phyloP scores from a whole-genome alignment of 2,797 vertebrate species.

The Cottoperca gobio region DNA sequence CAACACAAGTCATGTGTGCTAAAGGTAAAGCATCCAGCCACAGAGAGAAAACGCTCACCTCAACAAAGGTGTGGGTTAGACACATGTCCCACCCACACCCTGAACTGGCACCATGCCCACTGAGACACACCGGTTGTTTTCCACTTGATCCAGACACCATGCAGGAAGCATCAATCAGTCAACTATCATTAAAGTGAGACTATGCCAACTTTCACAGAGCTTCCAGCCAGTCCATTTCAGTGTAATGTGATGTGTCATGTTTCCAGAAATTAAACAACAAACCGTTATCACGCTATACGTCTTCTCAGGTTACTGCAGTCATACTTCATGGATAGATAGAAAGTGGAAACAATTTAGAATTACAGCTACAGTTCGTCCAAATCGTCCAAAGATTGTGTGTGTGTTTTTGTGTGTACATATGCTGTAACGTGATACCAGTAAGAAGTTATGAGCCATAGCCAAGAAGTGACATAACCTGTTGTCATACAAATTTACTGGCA shows the following conservation, averaged over 20 bases:
- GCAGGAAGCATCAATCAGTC: constrained; percentile 58
- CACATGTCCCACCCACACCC: constrained; percentile 23
- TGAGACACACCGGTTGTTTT: constrained; percentile 53
- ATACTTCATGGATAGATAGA: background rate
- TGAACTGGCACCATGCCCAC: constrained; percentile 36
- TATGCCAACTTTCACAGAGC: constrained; percentile 36
- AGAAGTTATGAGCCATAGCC: constrained; percentile 18
- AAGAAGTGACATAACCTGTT: constrained; percentile 38
- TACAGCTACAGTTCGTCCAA: background rate
- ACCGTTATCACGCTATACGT: background rate
- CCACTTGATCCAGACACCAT: constrained; percentile 49
- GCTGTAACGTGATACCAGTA: background rate
- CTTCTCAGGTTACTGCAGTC: background rate
- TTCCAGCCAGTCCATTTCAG: constrained; percentile 9
- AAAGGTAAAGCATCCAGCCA: background rate
- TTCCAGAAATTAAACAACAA: constrained; percentile 1
- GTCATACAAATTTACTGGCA: constrained; percentile 40
- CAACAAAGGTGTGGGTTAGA: constrained; percentile 8
- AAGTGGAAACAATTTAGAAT: background rate
- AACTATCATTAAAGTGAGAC: constrained; percentile 43
- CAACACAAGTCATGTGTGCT: background rate
- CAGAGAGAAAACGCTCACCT: background rate
- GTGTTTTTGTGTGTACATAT: background rate
- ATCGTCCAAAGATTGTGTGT: background rate
- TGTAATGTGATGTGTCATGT: constrained; percentile 14